These are phyloP conservation scores for Holotrichia oblita DNA, from an alignment of 1,140 invertebrate genomes.

Conservation along the genomic window DNA sequence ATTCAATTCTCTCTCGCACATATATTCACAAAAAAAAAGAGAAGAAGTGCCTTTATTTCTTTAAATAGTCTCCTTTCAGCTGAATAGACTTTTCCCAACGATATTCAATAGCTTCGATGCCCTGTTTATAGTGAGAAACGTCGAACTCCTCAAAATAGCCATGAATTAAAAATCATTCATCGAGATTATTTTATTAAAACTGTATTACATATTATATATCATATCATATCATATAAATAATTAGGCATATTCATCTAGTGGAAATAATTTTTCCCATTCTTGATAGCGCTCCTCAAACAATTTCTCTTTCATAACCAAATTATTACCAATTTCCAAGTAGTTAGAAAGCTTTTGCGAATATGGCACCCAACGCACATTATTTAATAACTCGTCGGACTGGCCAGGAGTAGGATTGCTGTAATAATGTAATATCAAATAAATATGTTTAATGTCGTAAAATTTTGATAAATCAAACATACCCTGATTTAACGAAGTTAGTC, in stretches of 20 bases:
- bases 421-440: constrained; percentile 44
- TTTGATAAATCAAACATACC: constrained; percentile 55
- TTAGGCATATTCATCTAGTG: neutral
- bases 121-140: too few species aligned
- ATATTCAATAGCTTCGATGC: too few species aligned
- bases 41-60: too few species aligned
- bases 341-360: constrained; percentile 62
- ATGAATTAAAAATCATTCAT: too few species aligned
- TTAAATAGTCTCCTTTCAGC: too few species aligned
- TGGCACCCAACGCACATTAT: constrained; percentile 65
- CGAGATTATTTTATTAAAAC: too few species aligned
- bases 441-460: neutral
- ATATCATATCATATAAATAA: too few species aligned
- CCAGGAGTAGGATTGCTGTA: constrained; percentile 60
- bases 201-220: too few species aligned
- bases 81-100: too few species aligned
- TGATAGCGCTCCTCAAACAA: neutral
- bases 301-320: constrained; percentile 49
- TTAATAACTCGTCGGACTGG: constrained; percentile 53
- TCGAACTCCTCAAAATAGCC: too few species aligned
- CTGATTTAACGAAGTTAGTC: constrained; percentile 65
- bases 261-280: neutral
- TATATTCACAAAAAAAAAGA: too few species aligned
- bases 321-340: constrained; percentile 66
- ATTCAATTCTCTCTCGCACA: too few species aligned